These are phyloP conservation scores for Halotydeus destructor DNA, from an alignment of 1,140 invertebrate genomes.

Conservation along the genomic window DNA sequence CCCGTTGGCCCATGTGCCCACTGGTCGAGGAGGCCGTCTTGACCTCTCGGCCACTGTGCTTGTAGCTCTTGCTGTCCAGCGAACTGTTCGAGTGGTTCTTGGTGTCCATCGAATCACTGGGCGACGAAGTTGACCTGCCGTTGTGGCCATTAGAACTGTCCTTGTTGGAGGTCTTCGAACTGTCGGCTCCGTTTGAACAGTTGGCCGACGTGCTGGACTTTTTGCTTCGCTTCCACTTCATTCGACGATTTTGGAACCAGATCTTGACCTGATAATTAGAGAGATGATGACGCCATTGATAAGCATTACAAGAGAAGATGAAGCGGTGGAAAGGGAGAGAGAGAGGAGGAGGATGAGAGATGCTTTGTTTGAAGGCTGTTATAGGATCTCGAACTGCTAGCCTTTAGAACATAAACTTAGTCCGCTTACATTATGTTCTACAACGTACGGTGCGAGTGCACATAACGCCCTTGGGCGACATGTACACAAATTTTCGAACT, in stretches of 20 bases:
- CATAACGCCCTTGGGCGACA: background rate
- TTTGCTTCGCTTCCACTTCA: slow-evolving; percentile 90
- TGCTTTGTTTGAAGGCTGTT: slow-evolving; percentile 2
- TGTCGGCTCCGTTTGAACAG: no score
- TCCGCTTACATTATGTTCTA: background rate
- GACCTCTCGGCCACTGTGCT: no score
- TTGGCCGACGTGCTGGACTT: no score
- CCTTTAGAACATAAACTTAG: slow-evolving; percentile 8
- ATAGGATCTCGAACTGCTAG: slow-evolving; percentile 12
- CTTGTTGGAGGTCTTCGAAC: no score
- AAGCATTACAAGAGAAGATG: background rate
- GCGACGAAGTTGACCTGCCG: no score
- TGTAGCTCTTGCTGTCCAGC: no score
- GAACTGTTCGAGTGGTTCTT: no score
- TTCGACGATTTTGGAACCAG: slow-evolving; percentile 83
- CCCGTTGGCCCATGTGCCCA: no score
- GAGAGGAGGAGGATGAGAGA: background rate
- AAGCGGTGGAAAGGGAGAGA: slow-evolving; percentile 4
- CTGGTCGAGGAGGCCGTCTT: no score
- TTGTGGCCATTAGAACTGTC: no score
- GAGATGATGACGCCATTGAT: slow-evolving; percentile 1
- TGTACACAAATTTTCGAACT: background rate
- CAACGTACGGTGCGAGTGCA: background rate
- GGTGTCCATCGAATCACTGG: no score
- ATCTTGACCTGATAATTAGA: slow-evolving; percentile 56